Conservation (phyloP, 2,888 invertebrate species). For the Sarcophaga subvicina region DNA sequence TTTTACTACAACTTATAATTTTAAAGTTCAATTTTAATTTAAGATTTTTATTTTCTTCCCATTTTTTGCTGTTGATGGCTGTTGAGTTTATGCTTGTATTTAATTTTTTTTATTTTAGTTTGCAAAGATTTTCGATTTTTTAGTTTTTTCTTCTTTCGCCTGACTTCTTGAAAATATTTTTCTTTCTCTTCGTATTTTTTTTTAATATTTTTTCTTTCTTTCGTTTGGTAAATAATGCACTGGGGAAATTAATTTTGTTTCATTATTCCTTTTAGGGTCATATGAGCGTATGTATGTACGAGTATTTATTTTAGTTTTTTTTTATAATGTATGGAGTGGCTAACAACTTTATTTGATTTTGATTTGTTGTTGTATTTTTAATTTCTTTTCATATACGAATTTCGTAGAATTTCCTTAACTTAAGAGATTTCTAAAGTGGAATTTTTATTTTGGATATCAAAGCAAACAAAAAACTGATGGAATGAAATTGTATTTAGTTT, state of each 20-base stretch:
- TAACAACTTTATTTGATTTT: background rate
- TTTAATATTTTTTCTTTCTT: background rate
- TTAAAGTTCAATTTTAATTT: slow-evolving; percentile 23
- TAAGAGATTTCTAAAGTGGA: no score
- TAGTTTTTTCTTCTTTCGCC: background rate
- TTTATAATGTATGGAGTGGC: background rate
- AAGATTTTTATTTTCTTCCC: background rate
- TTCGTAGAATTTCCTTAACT: no score
- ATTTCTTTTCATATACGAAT: no score
- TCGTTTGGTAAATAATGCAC: slow-evolving; percentile 52
- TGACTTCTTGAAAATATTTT: slow-evolving; percentile 16
- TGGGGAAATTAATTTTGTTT: slow-evolving; percentile 58
- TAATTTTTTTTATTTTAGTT: slow-evolving; percentile 11
- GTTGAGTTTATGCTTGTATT: slow-evolving; percentile 8
- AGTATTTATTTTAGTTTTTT: background rate
- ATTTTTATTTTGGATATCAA: no score
- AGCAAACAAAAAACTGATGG: no score
- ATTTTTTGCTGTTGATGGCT: background rate
- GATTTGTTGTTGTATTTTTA: background rate
- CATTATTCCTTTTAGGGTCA: slow-evolving; percentile 12
- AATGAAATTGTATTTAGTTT: no score
- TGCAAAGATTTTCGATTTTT: slow-evolving; percentile 30
- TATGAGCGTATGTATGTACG: background rate
- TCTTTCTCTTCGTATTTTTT: slow-evolving; percentile 20
- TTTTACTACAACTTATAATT: background rate